Conservation (phyloP, 2,888 invertebrate genomes). For the Diaprepes abbreviatus region DNA sequence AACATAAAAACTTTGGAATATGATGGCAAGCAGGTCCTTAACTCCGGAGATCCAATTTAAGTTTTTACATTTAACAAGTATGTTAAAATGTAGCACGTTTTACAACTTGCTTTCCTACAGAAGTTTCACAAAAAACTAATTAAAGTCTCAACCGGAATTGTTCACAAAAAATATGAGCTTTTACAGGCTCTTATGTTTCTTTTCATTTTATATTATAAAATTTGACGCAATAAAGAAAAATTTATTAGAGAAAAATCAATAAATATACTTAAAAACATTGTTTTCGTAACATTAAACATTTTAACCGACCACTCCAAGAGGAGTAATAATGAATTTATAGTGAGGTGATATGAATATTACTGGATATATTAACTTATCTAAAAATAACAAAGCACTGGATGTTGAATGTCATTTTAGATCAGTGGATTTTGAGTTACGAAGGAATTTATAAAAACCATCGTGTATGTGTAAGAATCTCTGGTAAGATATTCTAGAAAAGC, state of each 20-base stretch:
- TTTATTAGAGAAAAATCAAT: not conserved
- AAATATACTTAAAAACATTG: no score
- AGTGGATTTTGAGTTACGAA: no score
- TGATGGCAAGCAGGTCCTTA: slow-evolving; percentile 30
- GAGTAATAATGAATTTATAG: no score
- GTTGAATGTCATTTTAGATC: no score
- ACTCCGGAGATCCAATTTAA: slow-evolving; percentile 47
- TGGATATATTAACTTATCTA: no score
- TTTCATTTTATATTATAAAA: slow-evolving; percentile 1
- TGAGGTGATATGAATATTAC: no score
- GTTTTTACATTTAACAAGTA: slow-evolving; percentile 49
- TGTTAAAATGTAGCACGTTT: slow-evolving; percentile 48
- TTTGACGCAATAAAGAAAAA: not conserved
- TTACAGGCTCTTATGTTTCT: not conserved
- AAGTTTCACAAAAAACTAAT: slow-evolving; percentile 32
- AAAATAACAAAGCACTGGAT: no score
- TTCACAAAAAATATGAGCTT: slow-evolving; percentile 11
- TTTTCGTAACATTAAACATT: no score
- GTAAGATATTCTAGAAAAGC: no score
- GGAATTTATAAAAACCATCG: no score
- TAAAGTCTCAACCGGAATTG: slow-evolving; percentile 16
- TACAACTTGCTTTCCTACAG: slow-evolving; percentile 29
- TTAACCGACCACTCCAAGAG: no score
- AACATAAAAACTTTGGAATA: slow-evolving; percentile 47
- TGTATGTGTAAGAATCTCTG: no score